Evolutionary conservation across 1,140 invertebrate genomes (phyloP), one percentile per base, ranked within the genome.

Genomic region (Calycopis cecrops): DNA sequence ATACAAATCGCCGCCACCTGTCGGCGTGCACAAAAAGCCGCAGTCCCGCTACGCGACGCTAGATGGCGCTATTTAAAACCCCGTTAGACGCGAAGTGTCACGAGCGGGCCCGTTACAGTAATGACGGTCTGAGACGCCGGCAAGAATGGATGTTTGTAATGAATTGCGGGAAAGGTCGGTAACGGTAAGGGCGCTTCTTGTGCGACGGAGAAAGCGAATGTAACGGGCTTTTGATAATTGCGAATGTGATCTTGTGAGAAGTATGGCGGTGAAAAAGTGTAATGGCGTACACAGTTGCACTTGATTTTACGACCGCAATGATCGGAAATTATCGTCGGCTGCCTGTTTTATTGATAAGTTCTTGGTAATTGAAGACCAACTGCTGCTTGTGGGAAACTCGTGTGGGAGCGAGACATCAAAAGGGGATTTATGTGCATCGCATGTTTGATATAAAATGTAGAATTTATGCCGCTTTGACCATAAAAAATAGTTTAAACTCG

Each of bases 31-130:
- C 58, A 72, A 70, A 63, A 75, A 79, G 64, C 69, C 34, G 42
- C 54, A 66, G 65, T 85, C 79, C 80, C 79, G 81, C 79, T 81
- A 82, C 55, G 51, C 67, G 66, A 61, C 73, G 73, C 77, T 74
- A 82, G 79, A 67, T 82, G 81, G 71, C 76, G 70, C 63, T 75
- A 69, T 70, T 74, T 69, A 64, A 60, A 65, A 65, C 68, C 69
- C 80, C 75, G 80, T 78, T 79, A 76, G 35, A 44, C 64, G 59
- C 66, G 68, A 71, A 69, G 57, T 73, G 76, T 76, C 73, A 69
- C 72, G 67, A 61, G 48, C 37, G 54, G 53, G 48, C 72, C 74
- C 72, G 76, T 80, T 76, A 69, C 55, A 69, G 71, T 73, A 74
- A 72, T 71, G 65, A 62, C 18, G 34, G 33, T 56, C 63, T 62